phyloP scores from a whole-genome alignment of 2,888 invertebrate species.

The Kryphioiulus occultus region DNA sequence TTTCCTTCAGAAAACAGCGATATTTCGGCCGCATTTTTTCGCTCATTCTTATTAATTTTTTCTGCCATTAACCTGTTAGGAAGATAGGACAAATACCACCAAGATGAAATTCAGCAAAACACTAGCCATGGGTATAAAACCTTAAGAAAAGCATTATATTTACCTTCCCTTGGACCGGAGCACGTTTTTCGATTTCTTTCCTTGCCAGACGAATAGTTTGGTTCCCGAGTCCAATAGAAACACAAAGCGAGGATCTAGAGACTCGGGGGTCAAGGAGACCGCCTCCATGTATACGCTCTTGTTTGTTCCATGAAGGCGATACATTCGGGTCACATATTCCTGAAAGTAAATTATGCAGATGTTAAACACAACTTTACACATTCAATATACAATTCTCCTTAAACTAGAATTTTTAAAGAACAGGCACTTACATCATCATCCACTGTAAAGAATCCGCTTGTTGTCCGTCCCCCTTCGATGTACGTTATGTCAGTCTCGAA shows the following conservation, averaged over 20 bases:
- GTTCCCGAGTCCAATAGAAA: slow-evolving; percentile 89
- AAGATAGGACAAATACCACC: neutral
- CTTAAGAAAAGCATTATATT: neutral
- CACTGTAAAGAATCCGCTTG: slow-evolving; percentile 96
- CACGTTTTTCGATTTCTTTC: slow-evolving; percentile 68
- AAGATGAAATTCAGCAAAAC: neutral
- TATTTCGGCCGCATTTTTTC: slow-evolving; percentile 93
- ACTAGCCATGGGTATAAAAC: too few species aligned
- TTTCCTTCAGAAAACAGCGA: slow-evolving; percentile 81
- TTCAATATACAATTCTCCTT: too few species aligned
- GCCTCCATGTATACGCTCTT: slow-evolving; percentile 86
- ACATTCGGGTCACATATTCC: slow-evolving; percentile 83
- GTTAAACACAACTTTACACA: neutral
- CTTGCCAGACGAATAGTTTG: slow-evolving; percentile 90
- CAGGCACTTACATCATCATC: slow-evolving; percentile 85
- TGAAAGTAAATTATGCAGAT: slow-evolving; percentile 60
- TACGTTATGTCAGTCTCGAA: slow-evolving; percentile 92
- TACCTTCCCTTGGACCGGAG: slow-evolving; percentile 62
- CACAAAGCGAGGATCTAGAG: slow-evolving; percentile 89
- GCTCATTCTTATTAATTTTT: slow-evolving; percentile 97
- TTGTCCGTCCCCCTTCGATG: slow-evolving; percentile 96
- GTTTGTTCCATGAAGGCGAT: slow-evolving; percentile 88
- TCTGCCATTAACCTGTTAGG: slow-evolving; percentile 83
- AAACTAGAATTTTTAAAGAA: too few species aligned
- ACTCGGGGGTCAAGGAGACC: slow-evolving; percentile 73